A percentile compares a stretch with the other conserved stretches of the same genome.
phyloP scores from a whole-genome alignment of 2,113 vertebrate genomes.

The Neotragus moschatus region DNA sequence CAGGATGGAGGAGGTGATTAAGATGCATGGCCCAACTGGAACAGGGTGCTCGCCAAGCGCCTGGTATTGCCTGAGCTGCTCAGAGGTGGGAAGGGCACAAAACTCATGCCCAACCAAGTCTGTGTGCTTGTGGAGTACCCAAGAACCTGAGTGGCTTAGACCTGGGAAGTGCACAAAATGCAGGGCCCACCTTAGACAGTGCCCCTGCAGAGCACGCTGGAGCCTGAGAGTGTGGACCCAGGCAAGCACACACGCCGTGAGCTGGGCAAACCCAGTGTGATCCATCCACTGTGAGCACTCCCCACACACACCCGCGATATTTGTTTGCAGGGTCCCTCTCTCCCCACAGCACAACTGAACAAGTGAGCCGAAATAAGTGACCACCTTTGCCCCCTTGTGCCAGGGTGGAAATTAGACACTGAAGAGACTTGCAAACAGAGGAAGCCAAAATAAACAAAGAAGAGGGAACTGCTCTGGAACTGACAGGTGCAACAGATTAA shows the following conservation, averaged over 20 bases:
- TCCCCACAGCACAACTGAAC: background rate
- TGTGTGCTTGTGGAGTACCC: fast-evolving
- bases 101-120: fast-evolving
- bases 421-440: background rate
- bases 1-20: background rate
- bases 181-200: background rate
- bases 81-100: background rate
- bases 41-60: fast-evolving
- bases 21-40: fast-evolving
- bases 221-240: background rate
- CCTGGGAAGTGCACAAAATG: background rate
- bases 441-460: background rate
- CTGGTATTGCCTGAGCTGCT: background rate
- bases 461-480: background rate
- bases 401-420: background rate
- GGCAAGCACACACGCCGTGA: fast-evolving
- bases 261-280: background rate
- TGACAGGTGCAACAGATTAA: background rate
- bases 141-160: background rate
- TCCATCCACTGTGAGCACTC: background rate
- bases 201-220: background rate
- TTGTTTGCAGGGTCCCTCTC: background rate
- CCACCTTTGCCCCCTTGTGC: background rate
- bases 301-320: background rate
- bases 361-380: background rate